A percentile compares a stretch with the other conserved stretches of the same genome.
phyloP scores from a whole-genome alignment of 1,140 invertebrate species.

The Atta texana region DNA sequence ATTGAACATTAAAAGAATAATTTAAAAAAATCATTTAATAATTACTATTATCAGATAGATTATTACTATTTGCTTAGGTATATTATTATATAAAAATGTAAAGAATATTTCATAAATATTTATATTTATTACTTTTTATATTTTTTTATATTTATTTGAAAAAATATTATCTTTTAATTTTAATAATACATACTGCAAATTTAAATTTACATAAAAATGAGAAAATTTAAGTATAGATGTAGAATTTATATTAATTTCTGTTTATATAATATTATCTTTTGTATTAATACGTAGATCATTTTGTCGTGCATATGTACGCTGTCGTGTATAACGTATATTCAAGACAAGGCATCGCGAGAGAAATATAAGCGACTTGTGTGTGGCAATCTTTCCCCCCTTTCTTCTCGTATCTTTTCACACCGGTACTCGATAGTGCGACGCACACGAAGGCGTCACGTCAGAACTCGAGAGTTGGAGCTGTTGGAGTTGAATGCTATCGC shows the following conservation, averaged over 20 bases:
- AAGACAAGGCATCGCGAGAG: neutral
- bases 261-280: neutral
- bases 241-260: neutral
- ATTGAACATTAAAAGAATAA: neutral
- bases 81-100: no score
- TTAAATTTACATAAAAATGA: neutral
- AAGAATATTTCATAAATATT: no score
- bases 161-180: neutral
- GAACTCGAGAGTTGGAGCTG: neutral
- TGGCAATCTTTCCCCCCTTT: neutral
- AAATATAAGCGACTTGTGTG: neutral
- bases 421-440: neutral
- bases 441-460: neutral
- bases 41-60: no score
- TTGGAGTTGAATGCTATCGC: conserved; percentile 1
- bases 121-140: no score
- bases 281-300: neutral
- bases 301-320: neutral
- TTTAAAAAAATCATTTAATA: neutral
- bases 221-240: neutral
- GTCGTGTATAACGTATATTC: neutral
- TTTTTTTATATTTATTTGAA: no score
- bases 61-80: no score
- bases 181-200: neutral
- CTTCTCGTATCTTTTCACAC: neutral